Base-by-base conservation (phyloP, 2,113 vertebrate species). In the Hippocampus guttulatus region DNA sequence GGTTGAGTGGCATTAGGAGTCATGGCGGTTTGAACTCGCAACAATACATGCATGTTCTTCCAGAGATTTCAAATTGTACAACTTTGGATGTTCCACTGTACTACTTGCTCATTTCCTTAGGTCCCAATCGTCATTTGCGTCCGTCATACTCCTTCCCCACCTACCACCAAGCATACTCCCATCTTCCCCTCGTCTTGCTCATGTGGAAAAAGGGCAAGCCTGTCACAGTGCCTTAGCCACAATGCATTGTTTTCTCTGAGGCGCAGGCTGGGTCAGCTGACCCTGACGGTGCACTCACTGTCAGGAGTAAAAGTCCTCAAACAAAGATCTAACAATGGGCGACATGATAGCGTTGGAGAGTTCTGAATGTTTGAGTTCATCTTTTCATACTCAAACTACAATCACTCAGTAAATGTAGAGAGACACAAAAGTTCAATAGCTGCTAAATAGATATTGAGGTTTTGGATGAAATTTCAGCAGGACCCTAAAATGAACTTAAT, bases 211-310 rank as follows among this genome's bases (percentile, higher is more conserved):
- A 89, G 86, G 86, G 78, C 88, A 89, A 81, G 77, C 76, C 82
- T 89, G 89, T 90, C 89, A 88, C 79, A 86, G 85, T 67, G 73
- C 81, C 80, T 90, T 88, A 89, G 81, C 86, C 73, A 80, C 80
- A 84, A 73, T 68, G 75, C 69, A 25, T 72, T 76, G 82, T 84
- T 87, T 86, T 68, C 81, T 55, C 84, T 78, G 20, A 75, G 82
- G 88, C 86, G 69, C 1, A 70, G 79, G 75, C 80, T 51, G 82
- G 89, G 84, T 85, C 84, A 85, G 40, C 74, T 86, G 79, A 86
- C 82, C 85, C 76, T 63, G 33, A 61, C 77, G 81, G 76, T 88
- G 83, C 84, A 87, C 84, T 88, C 85, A 82, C 79, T 87, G 82
- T 83, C 55, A 68, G 69, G 71, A 65, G 75, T 74, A 70, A 79